Conservation (phyloP, 2,113 vertebrate genomes). For the Leiothrix lutea region DNA sequence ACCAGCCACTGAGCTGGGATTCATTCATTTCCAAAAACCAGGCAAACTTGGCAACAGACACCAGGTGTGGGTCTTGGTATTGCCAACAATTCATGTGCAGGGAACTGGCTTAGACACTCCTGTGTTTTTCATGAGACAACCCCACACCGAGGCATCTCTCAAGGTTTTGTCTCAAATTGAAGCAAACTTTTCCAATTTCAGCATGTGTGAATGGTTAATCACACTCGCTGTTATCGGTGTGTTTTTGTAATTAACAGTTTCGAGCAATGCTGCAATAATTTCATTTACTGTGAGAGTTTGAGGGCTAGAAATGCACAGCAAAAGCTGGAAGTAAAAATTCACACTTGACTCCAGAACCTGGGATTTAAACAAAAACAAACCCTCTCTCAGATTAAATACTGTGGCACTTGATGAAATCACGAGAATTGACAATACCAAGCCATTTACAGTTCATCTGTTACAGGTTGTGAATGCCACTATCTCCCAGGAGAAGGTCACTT, state of each 20-base stretch:
- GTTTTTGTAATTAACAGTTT: neutral
- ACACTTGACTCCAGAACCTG: neutral
- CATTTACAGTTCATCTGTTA: neutral
- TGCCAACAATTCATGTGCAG: neutral
- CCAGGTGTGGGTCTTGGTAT: neutral
- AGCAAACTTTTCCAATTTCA: neutral
- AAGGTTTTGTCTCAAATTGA: neutral
- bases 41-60: neutral
- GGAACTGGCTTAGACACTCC: neutral
- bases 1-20: neutral
- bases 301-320: neutral
- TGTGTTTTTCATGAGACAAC: neutral
- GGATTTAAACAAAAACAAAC: neutral
- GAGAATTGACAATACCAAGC: neutral
- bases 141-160: neutral
- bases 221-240: rapidly evolving
- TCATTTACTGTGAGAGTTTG: neutral
- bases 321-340: neutral
- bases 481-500: conserved; percentile 8
- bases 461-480: neutral
- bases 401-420: neutral
- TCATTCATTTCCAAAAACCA: neutral
- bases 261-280: neutral
- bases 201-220: neutral
- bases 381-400: neutral